Base-by-base conservation (phyloP, 2,797 vertebrate species). In the Halcyon badia region DNA sequence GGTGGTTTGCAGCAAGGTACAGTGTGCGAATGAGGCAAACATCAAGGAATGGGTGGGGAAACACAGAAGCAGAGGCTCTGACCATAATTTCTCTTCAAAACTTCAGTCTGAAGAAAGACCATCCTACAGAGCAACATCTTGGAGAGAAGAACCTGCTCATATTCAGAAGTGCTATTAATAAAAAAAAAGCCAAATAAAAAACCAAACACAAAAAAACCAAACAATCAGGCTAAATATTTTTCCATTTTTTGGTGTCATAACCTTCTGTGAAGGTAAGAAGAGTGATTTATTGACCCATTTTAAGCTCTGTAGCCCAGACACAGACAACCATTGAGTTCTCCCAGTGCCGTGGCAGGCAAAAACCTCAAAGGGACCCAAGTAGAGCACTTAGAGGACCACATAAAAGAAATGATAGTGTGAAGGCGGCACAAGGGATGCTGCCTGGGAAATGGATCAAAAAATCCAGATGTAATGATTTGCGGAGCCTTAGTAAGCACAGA, bases 11-110 rank as follows among this genome's bases (percentile, higher is more conserved):
- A 80, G 54, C 3, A n/a, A 42, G 57, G 19, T 52, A 30, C 46
- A 49, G 19, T 0, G 3, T 14, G 28, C 3, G 46, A 66, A 10
- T 0, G 12, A 41, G 46, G 42, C 14, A 42, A 33, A 11, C 11
- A 2, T 4, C 7, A 25, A 6, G 20, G 0, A 14, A 90, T 26
- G 21, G 5, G 2, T 39, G 20, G 19, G 21, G 31, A 62, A 79
- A 39, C 13, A 2, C 3, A 52, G 30, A 46, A 84, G 7, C 18
- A 30, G 25, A 52, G 30, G n/a, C 19, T 68, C 13, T 5, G 16
- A 28, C 21, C 51, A 33, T 39, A 91, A n/a, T 11, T 37, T 39
- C 11, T 3, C 51, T 44, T 15, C 24, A 33, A 31, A 91, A 14
- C 9, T 41, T 22, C n/a, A 25, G 2, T 2, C 24, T 26, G 33